Evolutionary conservation across 2,113 vertebrate genomes (phyloP).

Genomic region (Crotophaga sulcirostris): DNA sequence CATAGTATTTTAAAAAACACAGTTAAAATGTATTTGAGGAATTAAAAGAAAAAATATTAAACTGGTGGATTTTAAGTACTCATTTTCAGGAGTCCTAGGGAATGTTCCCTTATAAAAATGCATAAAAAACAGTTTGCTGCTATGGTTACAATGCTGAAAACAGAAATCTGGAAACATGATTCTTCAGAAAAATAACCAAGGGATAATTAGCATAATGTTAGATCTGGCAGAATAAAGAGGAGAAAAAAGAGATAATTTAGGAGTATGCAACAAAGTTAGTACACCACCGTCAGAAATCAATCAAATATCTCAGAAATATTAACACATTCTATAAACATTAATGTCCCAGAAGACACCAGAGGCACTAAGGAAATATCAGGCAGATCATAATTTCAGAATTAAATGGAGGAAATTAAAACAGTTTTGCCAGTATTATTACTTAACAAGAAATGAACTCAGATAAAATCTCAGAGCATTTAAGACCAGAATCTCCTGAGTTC

Average conservation of each 20-base stretch:
- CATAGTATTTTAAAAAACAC: not conserved
- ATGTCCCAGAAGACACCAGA: not conserved
- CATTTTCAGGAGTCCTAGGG: not conserved
- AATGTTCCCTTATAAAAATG: conserved; percentile 46
- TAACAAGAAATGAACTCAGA: not conserved
- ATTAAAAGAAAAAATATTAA: conserved; percentile 26
- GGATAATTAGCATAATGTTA: not conserved
- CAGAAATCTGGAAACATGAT: not conserved
- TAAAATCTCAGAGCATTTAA: not conserved
- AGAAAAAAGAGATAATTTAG: not conserved
- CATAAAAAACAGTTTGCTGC: conserved; percentile 26
- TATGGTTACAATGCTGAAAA: conserved; percentile 49
- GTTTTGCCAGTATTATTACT: not conserved
- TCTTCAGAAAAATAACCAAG: not conserved
- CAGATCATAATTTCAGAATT: not conserved
- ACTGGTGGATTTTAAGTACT: not conserved
- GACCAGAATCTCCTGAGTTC: not conserved
- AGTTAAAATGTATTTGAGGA: conserved; percentile 14
- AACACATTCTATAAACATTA: not conserved
- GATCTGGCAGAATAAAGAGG: not conserved
- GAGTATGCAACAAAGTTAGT: not conserved
- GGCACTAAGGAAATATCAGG: not conserved
- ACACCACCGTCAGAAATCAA: not conserved
- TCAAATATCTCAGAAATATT: not conserved
- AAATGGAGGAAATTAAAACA: not conserved